Conservation (phyloP, 2,113 vertebrate genomes). For the Cottus gobio region DNA sequence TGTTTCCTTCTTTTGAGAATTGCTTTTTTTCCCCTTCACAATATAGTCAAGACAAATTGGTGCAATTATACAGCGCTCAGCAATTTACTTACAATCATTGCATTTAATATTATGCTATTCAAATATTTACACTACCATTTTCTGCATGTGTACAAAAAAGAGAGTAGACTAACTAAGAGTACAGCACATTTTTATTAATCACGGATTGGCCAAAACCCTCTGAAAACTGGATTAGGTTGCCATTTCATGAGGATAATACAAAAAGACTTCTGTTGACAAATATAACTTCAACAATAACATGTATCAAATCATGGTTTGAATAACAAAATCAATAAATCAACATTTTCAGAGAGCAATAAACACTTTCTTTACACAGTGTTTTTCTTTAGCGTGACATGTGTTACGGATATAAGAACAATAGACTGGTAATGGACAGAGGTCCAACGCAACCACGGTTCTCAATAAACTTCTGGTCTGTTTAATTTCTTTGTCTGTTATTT, state of each 20-base stretch:
- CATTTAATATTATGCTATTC: constrained; percentile 54
- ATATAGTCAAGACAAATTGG: background rate
- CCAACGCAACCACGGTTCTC: background rate
- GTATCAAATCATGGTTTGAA: background rate
- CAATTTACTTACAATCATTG: constrained; percentile 5
- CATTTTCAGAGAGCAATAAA: background rate
- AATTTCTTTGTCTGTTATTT: background rate
- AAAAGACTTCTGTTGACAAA: background rate
- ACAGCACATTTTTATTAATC: background rate
- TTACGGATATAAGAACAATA: background rate
- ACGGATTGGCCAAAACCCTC: background rate
- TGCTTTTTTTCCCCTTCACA: background rate
- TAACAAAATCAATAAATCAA: background rate
- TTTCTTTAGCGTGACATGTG: background rate
- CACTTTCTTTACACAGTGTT: background rate
- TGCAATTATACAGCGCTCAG: background rate
- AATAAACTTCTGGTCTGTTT: background rate
- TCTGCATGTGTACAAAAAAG: constrained; percentile 27
- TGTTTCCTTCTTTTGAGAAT: background rate
- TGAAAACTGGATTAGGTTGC: background rate
- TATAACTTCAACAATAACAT: background rate
- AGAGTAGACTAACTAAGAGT: background rate
- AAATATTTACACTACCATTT: constrained; percentile 56
- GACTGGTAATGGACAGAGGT: background rate
- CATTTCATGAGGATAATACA: background rate